Evolutionary conservation across 2,888 invertebrate species (phyloP).

Genomic region (Branchellion lobata): DNA sequence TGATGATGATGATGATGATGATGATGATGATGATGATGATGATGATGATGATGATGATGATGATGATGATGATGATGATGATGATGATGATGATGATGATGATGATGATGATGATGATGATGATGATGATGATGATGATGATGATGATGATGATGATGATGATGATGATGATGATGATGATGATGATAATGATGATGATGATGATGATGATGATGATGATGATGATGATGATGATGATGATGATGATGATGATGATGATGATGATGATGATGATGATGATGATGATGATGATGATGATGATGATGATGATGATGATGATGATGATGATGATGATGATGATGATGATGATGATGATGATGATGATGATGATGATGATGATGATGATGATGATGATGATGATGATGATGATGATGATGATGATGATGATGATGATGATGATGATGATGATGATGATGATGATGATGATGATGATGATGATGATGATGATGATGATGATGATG

Average conservation of each 20-base stretch:
- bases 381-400: constrained; percentile 4
- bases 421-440: constrained; percentile 20
- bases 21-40: no score
- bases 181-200: not conserved
- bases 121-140: constrained; percentile 23
- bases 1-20: constrained; percentile 6
- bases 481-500: constrained; percentile 11
- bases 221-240: constrained; percentile 1
- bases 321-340: not conserved
- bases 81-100: constrained; percentile 20
- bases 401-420: constrained; percentile 18
- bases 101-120: constrained; percentile 26
- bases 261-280: constrained; percentile 23
- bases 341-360: not conserved
- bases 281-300: constrained; percentile 1
- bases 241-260: constrained; percentile 22
- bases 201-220: not conserved
- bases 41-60: constrained; percentile 27
- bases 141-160: constrained; percentile 19
- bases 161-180: not conserved
- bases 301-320: constrained; percentile 32
- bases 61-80: constrained; percentile 18
- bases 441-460: constrained; percentile 33
- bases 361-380: constrained; percentile 14
- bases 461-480: constrained; percentile 35